These are phyloP conservation scores for Pterocles burchelli DNA, from an alignment of 2,113 vertebrate genomes.

Conservation along the genomic window DNA sequence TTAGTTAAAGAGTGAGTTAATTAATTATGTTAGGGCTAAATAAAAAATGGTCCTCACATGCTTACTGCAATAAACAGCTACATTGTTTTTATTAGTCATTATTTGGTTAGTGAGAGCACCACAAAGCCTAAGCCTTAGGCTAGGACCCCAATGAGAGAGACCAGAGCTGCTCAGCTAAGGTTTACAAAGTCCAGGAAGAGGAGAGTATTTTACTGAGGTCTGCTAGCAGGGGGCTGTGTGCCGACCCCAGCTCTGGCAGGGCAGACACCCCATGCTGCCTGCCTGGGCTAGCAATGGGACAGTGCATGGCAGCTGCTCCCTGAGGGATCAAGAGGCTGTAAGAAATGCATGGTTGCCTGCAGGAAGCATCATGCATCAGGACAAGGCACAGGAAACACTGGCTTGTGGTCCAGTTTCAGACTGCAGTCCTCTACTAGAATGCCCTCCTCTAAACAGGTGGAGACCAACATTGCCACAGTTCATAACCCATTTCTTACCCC, in stretches of 20 bases:
- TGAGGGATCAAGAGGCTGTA: not conserved
- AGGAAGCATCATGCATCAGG: not conserved
- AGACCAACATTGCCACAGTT: not conserved
- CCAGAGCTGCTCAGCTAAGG: not conserved
- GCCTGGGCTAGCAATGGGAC: no score
- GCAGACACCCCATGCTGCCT: not conserved
- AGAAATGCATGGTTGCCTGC: not conserved
- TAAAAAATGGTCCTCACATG: not conserved
- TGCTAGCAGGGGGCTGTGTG: not conserved
- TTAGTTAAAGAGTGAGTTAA: not conserved
- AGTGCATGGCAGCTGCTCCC: not conserved
- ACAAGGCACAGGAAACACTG: not conserved
- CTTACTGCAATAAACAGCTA: not conserved
- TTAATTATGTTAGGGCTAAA: not conserved
- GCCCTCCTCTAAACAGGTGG: not conserved
- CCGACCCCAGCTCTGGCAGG: not conserved
- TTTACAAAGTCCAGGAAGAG: accelerated
- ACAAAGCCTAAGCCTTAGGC: not conserved
- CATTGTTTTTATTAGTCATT: not conserved
- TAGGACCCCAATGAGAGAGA: not conserved
- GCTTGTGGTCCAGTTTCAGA: not conserved
- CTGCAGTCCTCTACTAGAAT: not conserved
- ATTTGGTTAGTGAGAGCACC: not conserved
- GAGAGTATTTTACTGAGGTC: not conserved
- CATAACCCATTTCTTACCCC: not conserved